Evolutionary conservation across 2,797 vertebrate genomes (phyloP).

Genomic region (Etheostoma perlongum): DNA sequence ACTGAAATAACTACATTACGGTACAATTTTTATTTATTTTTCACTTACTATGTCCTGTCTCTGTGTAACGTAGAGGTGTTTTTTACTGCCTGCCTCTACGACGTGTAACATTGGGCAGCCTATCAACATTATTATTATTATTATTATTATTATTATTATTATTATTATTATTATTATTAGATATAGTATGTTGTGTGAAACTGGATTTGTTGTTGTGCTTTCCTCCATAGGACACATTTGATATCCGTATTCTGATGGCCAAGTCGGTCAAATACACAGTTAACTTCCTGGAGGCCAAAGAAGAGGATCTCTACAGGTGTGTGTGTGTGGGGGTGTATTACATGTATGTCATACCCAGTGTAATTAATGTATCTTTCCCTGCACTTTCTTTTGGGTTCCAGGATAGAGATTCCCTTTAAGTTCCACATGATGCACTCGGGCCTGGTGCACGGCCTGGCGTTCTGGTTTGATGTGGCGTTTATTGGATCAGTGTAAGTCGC

Average conservation of each 20-base stretch:
- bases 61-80: too few relatives aligned
- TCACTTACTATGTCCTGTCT: too few relatives aligned
- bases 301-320: slow-evolving; percentile 96
- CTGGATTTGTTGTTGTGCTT: neutral
- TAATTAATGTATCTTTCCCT: neutral
- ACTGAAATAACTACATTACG: too few relatives aligned
- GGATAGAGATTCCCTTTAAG: slow-evolving; percentile 99
- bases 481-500: slow-evolving; percentile 93
- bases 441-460: slow-evolving; percentile 94
- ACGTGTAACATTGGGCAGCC: too few relatives aligned
- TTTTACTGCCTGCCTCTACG: too few relatives aligned
- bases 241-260: slow-evolving; percentile 97
- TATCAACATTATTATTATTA: too few relatives aligned
- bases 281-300: slow-evolving; percentile 98
- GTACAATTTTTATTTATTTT: too few relatives aligned
- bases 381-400: slow-evolving; percentile 52
- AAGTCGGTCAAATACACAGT: slow-evolving; percentile 98
- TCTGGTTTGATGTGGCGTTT: slow-evolving; percentile 98
- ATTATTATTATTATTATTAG: too few relatives aligned
- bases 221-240: slow-evolving; percentile 91
- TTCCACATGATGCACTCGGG: slow-evolving; percentile 99
- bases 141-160: too few relatives aligned
- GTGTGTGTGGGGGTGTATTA: slow-evolving; percentile 55
- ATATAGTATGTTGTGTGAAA: neutral
- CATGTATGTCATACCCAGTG: neutral